Evolutionary conservation across 2,888 invertebrate genomes (phyloP).

Genomic region (Ametastegia equiseti): DNA sequence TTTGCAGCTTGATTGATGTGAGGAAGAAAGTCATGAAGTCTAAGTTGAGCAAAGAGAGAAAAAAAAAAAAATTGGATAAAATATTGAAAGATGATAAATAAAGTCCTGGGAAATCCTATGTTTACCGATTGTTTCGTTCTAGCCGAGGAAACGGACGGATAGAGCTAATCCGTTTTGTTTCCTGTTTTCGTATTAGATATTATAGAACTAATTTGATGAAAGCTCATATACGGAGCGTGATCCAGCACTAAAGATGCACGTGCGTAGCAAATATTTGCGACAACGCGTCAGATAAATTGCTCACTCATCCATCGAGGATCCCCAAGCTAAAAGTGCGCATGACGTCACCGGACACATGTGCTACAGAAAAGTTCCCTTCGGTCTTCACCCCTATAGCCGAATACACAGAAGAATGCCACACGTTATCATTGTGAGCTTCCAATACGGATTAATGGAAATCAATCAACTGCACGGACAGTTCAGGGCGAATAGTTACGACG

Average conservation of each 20-base stretch:
- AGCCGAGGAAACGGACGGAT: background rate
- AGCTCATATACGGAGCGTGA: background rate
- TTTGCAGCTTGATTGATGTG: too few species aligned
- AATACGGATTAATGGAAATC: conserved; percentile 61
- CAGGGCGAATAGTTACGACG: conserved; percentile 26
- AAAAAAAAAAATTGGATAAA: too few species aligned
- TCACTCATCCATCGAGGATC: conserved; percentile 38
- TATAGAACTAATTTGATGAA: background rate
- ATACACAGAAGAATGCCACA: conserved; percentile 19
- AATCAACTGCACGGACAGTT: conserved; percentile 64
- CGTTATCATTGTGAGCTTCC: conserved; percentile 59
- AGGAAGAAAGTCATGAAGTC: too few species aligned
- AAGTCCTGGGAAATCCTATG: too few species aligned
- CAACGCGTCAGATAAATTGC: conserved; percentile 46
- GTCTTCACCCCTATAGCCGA: conserved; percentile 57
- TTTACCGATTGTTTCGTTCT: too few species aligned
- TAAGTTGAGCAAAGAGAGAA: too few species aligned
- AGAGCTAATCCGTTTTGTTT: background rate
- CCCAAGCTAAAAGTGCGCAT: conserved; percentile 5
- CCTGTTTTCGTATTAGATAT: background rate
- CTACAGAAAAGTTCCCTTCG: conserved; percentile 55
- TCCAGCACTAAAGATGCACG: conserved; percentile 20
- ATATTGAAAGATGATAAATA: too few species aligned
- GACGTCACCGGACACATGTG: conserved; percentile 48
- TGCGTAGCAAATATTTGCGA: conserved; percentile 46